Base-by-base conservation (phyloP, 2,888 invertebrate species). In the Drosophila putrida region DNA sequence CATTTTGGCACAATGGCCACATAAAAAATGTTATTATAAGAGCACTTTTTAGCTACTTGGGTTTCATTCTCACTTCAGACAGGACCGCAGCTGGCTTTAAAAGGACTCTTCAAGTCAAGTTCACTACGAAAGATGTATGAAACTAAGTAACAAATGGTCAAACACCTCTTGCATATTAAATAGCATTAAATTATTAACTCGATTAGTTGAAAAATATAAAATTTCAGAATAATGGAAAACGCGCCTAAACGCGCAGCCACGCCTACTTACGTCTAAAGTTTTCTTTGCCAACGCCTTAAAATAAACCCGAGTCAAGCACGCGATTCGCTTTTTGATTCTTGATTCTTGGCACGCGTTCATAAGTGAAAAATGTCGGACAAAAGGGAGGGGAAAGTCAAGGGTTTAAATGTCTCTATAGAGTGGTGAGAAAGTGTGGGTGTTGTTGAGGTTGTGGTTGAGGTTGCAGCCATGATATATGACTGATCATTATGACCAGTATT, bases 181-280 rank as follows among this genome's bases (percentile, higher is more conserved):
- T 69, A 35, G 59, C 20, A 47, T 61, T 39, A 49, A 70, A 67
- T 68, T 61, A 69, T 46, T 63, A 49, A 38, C 75, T 38, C 50
- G 61, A 79, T 79, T 78, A 81, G n/a, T n/a, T n/a, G n/a, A n/a
- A 70, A 60, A 78, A 50, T 60, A 62, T 64, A 53, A 39, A 6
- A 20, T 25, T 53, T 25, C 35, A 35, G 33, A 25, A 31, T 51
- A 35, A 44, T 43, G 31, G 15, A 51, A 66, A 31, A 55, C 54
- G 62, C 39, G 61, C 44, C 73, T 57, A 69, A 61, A 31, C 15
- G 44, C 20, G 44, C 20, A 20, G 27, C 68, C 65, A 64, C 82
- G 75, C 69, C 69, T 58, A 51, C 53, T 4, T 2, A n/a, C 35
- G 10, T 28, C 33, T 46, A 41, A 15, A 20, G 20, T 31, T 67